Percentiles rank a stretch among this genome's conserved stretches.
Conservation (phyloP, 2,888 invertebrate genomes). For the Nemurella pictetii region DNA sequence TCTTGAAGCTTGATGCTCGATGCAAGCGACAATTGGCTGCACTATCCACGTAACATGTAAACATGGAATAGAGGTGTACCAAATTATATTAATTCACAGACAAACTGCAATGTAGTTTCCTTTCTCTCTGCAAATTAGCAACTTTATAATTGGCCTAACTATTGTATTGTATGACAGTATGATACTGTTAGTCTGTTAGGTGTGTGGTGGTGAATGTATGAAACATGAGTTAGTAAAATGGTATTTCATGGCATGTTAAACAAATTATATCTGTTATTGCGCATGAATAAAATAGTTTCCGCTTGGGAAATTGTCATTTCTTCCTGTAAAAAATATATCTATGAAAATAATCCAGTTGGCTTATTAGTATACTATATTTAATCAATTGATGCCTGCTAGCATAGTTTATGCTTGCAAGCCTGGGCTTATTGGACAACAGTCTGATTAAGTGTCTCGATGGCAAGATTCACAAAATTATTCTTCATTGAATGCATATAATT, state of each 20-base stretch:
- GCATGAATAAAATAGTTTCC: neutral
- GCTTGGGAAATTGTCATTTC: neutral
- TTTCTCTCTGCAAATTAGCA: neutral
- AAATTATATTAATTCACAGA: neutral
- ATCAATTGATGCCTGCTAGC: neutral
- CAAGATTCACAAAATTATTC: neutral
- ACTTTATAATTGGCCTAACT: neutral
- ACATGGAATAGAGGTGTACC: no score
- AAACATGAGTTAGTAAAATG: neutral
- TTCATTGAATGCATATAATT: neutral
- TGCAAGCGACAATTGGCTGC: no score
- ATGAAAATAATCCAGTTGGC: neutral
- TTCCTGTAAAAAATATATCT: neutral
- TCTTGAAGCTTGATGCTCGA: no score
- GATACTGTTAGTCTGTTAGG: neutral
- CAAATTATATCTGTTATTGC: neutral
- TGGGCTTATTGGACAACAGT: neutral
- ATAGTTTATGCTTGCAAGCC: neutral
- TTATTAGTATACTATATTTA: neutral
- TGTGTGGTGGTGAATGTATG: neutral
- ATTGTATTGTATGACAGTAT: neutral
- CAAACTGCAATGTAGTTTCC: neutral
- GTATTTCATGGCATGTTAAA: neutral
- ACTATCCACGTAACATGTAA: no score
- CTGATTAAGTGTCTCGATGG: neutral